Percentiles rank a stretch among this genome's conserved stretches.
phyloP scores from a whole-genome alignment of 1,140 invertebrate genomes.

The Drosophila sp. region DNA sequence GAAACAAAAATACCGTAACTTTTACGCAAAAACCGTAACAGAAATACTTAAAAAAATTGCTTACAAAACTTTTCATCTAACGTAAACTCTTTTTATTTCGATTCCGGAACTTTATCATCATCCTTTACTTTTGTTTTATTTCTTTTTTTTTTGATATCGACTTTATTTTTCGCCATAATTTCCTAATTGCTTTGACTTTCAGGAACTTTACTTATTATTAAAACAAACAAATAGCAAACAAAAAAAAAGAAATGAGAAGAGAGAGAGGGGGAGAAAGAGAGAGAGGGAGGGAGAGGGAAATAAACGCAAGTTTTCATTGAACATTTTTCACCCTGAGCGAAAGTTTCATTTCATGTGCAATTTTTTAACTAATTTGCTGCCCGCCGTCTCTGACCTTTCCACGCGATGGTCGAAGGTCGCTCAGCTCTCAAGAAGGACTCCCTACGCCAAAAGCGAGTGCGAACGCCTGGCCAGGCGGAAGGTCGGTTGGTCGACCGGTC shows the following conservation, averaged over 20 bases:
- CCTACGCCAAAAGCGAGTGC: not conserved
- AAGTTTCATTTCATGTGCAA: slow-evolving; percentile 5
- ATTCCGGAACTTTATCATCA: no score
- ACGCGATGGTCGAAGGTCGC: not conserved
- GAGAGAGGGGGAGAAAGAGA: no score
- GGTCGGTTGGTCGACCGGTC: no score
- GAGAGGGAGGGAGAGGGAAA: no score
- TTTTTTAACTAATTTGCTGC: not conserved
- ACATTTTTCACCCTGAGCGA: not conserved
- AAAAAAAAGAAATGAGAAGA: not conserved
- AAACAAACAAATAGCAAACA: slow-evolving; percentile 3
- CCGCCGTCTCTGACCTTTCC: not conserved
- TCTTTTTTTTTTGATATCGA: not conserved
- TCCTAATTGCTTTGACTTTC: slow-evolving; percentile 9
- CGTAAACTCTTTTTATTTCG: no score
- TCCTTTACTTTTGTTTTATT: no score
- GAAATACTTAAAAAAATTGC: no score
- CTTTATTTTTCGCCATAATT: slow-evolving; percentile 1
- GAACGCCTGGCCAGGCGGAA: no score
- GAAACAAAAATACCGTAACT: no score
- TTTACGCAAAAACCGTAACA: no score
- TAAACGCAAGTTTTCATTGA: not conserved
- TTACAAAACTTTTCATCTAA: no score
- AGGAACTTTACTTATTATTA: slow-evolving; percentile 6
- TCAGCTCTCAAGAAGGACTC: no score